Evolutionary conservation across 2,888 invertebrate genomes (phyloP), one percentile per base, ranked within the genome.

Genomic region (Tolmerus cingulatus): DNA sequence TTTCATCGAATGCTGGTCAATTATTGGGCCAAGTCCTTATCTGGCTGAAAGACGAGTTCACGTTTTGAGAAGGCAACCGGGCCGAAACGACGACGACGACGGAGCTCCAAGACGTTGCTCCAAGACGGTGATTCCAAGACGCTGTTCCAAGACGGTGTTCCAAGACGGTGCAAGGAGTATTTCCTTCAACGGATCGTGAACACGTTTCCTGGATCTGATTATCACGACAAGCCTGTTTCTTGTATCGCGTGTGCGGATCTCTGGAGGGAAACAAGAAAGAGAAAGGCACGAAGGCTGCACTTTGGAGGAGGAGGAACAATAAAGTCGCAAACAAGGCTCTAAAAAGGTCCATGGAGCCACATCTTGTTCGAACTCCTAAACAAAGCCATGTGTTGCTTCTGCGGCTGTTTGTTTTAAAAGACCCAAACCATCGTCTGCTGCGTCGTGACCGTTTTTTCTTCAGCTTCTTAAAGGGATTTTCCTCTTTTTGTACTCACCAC

Each of bases 151-250:
- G 55, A 19, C 9, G 66, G 16, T 19, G 37, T 7, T 16, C 76
- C 5, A 34, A 76, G 37, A 76, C 57, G 82, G 23, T 37, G 57
- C 40, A 82, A 23, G 82, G 82, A 57, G 57, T 57, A 85, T 74
- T 74, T 85, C 74, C 85, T 85, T 74, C 19, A 14, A 40, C 16
- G 85, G 46, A 74, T 74, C 74, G 85, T 85, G 85, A 85, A 85
- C 85, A 74, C 74, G 85, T 74, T 85, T 85, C 85, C 85, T 85
- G 85, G 74, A 85, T 85, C 85, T 85, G 85, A 85, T 85, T 85
- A 85, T 74, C 85, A 85, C 74, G 85, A 85, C 74, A 27, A 85
- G 85, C 27, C 82, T 85, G 85, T 85, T 85, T 74, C 19, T 66
- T 66, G 82, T 66, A 82, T 82, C 82, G 82, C 37, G 37, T 57